Base-by-base conservation (phyloP, 2,113 vertebrate species). In the Equus quagga region DNA sequence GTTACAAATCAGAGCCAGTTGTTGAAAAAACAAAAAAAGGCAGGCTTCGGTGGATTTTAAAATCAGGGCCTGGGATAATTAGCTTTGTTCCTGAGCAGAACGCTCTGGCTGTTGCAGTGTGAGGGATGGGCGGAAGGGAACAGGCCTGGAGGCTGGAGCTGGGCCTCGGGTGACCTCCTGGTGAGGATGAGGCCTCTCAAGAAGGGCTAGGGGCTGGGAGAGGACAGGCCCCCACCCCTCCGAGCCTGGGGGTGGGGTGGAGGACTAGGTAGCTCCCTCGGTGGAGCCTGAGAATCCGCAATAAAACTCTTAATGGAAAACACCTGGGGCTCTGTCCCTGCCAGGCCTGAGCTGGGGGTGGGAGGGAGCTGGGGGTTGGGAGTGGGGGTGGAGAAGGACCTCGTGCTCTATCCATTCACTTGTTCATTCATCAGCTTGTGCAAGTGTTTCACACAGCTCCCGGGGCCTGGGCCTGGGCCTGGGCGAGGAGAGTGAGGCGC, bases 281-380 rank as follows among this genome's bases (percentile, higher is more conserved):
- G 89, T 21, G 0, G 44, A 90, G 94, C 94, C 94, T 90, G 97
- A 92, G 98, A 94, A 92, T 90, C 94, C 0, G 5, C 83, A 94
- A 83, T 94, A 97, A 97, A 98, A 76, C 36, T 31, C 69, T 46
- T 97, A 97, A 97, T 81, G 94, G 76, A 60, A 97, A 97, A 72
- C 96, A 95, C 88, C 97, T 97, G 97, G 96, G 96, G 93, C 58
- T 36, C 81, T 89, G 86, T 76, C 92, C 73, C 56, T 1, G 84
- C 73, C 44, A 8, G 64, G 76, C 96, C 33, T 6, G 58, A 46
- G 82, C 51, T 4, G 84, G 33, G 36, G 62, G 14, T 0, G 8
- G 86, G 69, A 31, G 58, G 81, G 84, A 28, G 21, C 46, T 56
- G 19, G 78, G 87, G 54, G 81, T 1, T 31, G 85, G 58, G 36